A percentile compares a stretch with the other conserved stretches of the same genome.
Evolutionary conservation across 2,797 vertebrate genomes (phyloP).

Genomic region (Lacerta agilis): DNA sequence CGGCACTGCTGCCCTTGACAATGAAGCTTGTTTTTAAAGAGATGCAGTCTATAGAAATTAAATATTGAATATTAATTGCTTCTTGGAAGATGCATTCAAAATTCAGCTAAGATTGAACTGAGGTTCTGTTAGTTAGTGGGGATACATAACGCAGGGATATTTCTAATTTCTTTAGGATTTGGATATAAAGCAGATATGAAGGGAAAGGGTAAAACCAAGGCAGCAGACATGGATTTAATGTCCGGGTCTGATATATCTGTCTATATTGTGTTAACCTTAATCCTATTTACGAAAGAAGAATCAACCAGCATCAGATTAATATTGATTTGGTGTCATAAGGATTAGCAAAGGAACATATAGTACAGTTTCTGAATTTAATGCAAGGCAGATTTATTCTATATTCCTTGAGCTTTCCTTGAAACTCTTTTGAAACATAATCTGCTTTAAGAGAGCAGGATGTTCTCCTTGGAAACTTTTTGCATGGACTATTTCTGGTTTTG

Average conservation of each 20-base stretch:
- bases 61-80: neutral
- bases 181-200: conserved; percentile 52
- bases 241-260: conserved; percentile 65
- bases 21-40: neutral
- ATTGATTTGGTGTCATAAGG: conserved; percentile 75
- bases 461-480: conserved; percentile 60
- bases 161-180: conserved; percentile 58
- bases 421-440: conserved; percentile 59
- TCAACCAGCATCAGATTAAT: conserved; percentile 73
- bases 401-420: conserved; percentile 53
- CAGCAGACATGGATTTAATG: conserved; percentile 67
- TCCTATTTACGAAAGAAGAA: conserved; percentile 72
- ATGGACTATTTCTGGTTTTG: conserved; percentile 65
- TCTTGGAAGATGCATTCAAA: neutral
- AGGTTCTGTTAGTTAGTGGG: neutral
- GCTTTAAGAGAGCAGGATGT: conserved; percentile 57
- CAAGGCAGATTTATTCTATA: conserved; percentile 67
- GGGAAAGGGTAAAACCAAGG: conserved; percentile 65
- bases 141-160: neutral
- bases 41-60: neutral
- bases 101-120: neutral
- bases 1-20: neutral
- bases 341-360: conserved; percentile 69
- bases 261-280: conserved; percentile 67
- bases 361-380: conserved; percentile 71